Evolutionary conservation across 2,888 invertebrate species (phyloP).

Genomic region (Steinernema hermaphroditum): DNA sequence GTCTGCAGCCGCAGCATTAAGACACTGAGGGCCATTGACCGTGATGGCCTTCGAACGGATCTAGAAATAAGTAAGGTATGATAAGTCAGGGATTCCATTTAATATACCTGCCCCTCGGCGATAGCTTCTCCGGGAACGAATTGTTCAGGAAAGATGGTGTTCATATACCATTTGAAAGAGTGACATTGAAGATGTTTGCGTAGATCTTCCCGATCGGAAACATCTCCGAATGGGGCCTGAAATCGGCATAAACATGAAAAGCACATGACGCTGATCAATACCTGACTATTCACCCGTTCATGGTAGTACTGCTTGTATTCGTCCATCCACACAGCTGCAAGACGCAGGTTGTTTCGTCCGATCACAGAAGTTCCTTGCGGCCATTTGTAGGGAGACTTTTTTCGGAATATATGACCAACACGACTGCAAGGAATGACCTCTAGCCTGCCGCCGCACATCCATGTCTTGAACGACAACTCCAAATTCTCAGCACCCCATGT

Average conservation of each 20-base stretch:
- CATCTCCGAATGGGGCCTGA: conserved; percentile 80
- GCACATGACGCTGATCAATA: conserved; percentile 46
- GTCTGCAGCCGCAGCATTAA: conserved; percentile 64
- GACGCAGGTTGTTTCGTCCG: conserved; percentile 89
- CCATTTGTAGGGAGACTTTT: conserved; percentile 97
- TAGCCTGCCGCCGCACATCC: conserved; percentile 99
- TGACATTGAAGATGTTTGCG: conserved; percentile 85
- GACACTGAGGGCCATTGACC: conserved; percentile 49
- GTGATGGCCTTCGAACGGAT: conserved; percentile 7
- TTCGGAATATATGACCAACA: conserved; percentile 97
- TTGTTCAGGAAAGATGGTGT: conserved; percentile 94
- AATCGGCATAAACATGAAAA: neutral
- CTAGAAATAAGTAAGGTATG: conserved; percentile 27
- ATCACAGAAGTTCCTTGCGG: conserved; percentile 91
- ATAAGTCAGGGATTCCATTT: too few species aligned
- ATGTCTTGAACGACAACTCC: conserved; percentile 79
- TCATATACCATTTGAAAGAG: conserved; percentile 96
- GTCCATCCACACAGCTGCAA: conserved; percentile 94
- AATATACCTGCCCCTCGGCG: conserved; percentile 96
- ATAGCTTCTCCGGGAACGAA: conserved; percentile 93
- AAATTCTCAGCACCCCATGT: conserved; percentile 99
- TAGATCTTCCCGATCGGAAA: conserved; percentile 79
- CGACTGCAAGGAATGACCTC: conserved; percentile 98
- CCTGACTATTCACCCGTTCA: conserved; percentile 82
- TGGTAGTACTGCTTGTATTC: conserved; percentile 97